phyloP scores from a whole-genome alignment of 2,113 vertebrate species.

The Micronycteris hirsuta region DNA sequence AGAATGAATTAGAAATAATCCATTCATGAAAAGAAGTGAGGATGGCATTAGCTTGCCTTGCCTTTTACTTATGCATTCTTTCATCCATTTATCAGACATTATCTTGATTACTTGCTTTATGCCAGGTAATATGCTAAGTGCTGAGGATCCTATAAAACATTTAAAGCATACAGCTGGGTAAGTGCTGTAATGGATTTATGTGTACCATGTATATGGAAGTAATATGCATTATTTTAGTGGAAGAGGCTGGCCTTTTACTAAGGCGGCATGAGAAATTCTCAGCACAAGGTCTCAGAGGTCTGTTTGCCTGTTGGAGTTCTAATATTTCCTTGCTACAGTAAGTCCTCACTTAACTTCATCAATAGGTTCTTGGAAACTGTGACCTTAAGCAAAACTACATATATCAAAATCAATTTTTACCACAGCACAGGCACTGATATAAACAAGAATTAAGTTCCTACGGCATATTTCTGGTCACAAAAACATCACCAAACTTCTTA shows the following conservation, averaged over 20 bases:
- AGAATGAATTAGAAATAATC: neutral
- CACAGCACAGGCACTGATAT: neutral
- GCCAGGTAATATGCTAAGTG: neutral
- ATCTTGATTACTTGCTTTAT: neutral
- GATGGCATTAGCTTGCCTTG: neutral
- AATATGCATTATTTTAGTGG: neutral
- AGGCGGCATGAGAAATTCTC: neutral
- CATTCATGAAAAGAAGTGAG: neutral
- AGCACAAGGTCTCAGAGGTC: neutral
- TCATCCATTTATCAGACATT: neutral
- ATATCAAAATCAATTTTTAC: neutral
- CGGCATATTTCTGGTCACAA: neutral
- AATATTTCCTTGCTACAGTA: neutral
- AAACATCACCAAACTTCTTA: neutral
- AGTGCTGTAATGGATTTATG: neutral
- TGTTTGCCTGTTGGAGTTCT: neutral
- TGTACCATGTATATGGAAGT: neutral
- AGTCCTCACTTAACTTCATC: neutral
- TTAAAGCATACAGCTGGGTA: neutral
- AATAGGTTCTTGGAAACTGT: neutral
- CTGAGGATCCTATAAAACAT: conserved; percentile 3
- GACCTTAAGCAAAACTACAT: neutral
- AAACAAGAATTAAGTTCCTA: neutral
- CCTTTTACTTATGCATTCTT: neutral
- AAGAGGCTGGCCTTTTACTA: neutral